Base-by-base conservation (phyloP, 1,140 invertebrate species). In the Brachionus manjavacas region DNA sequence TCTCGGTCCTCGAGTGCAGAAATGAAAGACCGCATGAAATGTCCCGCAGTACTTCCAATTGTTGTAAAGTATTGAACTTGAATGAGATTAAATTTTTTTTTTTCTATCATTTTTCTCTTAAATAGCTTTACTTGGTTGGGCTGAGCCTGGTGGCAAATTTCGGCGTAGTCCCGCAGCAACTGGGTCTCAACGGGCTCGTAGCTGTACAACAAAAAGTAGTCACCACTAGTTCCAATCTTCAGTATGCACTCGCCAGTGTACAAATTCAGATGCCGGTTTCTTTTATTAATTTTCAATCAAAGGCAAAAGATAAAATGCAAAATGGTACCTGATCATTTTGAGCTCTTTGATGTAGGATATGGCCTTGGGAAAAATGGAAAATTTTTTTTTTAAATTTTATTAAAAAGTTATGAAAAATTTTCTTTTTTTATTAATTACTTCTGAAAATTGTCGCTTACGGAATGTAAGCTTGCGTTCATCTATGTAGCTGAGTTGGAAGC, bases 381-480 rank as follows among this genome's bases (percentile, higher is more conserved):
- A 16, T 43, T 43, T n/a, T 9, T 35, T 35, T 35, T 35, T 0
- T 3, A 7, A 35, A 35, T 35, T 35, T 35, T 35, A 35, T 35
- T 35, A 35, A 35, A 35, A 35, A 35, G 4, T 35, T 35, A 35
- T 35, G 31, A 70, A 41, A 39, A n/a, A 11, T n/a, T 43, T 35
- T 39, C n/a, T 39, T 79, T 16, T 79, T 49, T 35, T 49, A 20
- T 4, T 25, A 80, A 16, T 81, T 68, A 81, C 79, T 6, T 81
- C 31, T n/a, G 49, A 20, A 12, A 81, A 81, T 81, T 60, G 49
- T 14, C 79, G 49, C 20, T 39, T 81, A 1, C 79, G 35, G 43
- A 46, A 81, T 14, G 79, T 81, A 11, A 81, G 35, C 20, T 81
- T 81, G 52, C 79, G 20, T 81, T 81, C 79, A 11, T 81, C 64